Conservation (phyloP, 2,113 vertebrate species). For the Misgurnus mizolepis region DNA sequence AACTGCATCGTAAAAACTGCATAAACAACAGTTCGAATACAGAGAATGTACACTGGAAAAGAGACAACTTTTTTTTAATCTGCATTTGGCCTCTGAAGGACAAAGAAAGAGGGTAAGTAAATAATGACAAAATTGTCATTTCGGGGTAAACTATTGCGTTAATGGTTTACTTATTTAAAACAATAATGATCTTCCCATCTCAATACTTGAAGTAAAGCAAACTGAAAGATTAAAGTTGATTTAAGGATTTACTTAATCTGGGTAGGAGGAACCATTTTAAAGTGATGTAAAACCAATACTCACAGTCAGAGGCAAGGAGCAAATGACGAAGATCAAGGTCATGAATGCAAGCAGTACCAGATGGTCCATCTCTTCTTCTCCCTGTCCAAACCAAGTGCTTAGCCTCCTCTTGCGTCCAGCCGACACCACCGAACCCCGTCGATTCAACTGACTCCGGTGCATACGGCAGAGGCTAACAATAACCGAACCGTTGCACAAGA, state of each 20-base stretch:
- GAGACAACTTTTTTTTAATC: too few species aligned
- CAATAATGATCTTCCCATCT: too few species aligned
- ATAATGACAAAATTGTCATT: too few species aligned
- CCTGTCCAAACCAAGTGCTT: slow-evolving; percentile 71
- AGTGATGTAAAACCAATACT: slow-evolving; percentile 62
- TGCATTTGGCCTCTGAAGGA: too few species aligned
- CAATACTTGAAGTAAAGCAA: neutral
- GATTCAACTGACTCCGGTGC: slow-evolving; percentile 79
- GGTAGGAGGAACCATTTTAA: neutral
- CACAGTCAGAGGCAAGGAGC: slow-evolving; percentile 86
- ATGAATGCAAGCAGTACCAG: slow-evolving; percentile 84
- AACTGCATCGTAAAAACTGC: too few species aligned
- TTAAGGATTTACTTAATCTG: neutral
- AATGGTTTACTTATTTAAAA: too few species aligned
- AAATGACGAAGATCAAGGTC: slow-evolving; percentile 84
- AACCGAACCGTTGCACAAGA: slow-evolving; percentile 85
- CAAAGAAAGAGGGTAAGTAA: too few species aligned
- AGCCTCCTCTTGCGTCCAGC: slow-evolving; percentile 67
- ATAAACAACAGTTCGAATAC: too few species aligned
- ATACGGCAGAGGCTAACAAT: slow-evolving; percentile 85
- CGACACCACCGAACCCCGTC: slow-evolving; percentile 68
- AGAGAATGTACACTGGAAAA: too few species aligned
- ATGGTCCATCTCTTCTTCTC: slow-evolving; percentile 85
- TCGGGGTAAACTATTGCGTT: too few species aligned
- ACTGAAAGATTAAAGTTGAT: neutral